Conservation (phyloP, 2,797 vertebrate genomes). For the Cebuella pygmaea region DNA sequence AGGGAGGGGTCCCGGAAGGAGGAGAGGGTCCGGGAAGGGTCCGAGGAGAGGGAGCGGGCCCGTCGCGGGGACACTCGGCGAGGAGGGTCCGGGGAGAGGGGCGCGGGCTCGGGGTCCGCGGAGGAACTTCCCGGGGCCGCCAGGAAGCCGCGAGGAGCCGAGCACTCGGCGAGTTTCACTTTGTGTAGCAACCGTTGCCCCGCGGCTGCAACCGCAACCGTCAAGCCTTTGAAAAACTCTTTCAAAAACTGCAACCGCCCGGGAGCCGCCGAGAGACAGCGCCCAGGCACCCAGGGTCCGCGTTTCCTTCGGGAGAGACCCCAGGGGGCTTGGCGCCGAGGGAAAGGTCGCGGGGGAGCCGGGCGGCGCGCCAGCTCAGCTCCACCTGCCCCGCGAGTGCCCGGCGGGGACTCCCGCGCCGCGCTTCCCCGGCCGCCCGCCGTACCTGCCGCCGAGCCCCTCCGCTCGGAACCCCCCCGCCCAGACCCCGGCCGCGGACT, state of each 20-base stretch:
- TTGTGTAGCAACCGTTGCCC: conserved; percentile 45
- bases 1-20: background rate
- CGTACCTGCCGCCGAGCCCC: background rate
- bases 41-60: background rate
- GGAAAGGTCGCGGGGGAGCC: background rate
- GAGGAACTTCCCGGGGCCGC: background rate
- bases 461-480: background rate
- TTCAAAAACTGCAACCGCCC: background rate
- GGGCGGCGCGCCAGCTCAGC: background rate
- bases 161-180: conserved; percentile 42
- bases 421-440: background rate
- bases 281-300: background rate
- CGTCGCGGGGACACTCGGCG: background rate
- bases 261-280: background rate
- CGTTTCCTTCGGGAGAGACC: background rate
- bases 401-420: background rate
- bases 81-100: background rate
- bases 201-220: conserved; percentile 34
- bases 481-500: background rate
- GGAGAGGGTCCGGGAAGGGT: background rate
- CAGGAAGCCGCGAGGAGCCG: background rate
- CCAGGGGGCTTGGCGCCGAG: background rate
- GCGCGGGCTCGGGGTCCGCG: conserved; percentile 38
- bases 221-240: background rate
- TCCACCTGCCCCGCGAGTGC: background rate